These are phyloP conservation scores for Pangasius sanitwongsei DNA, from an alignment of 2,797 vertebrate species.

Conservation along the genomic window DNA sequence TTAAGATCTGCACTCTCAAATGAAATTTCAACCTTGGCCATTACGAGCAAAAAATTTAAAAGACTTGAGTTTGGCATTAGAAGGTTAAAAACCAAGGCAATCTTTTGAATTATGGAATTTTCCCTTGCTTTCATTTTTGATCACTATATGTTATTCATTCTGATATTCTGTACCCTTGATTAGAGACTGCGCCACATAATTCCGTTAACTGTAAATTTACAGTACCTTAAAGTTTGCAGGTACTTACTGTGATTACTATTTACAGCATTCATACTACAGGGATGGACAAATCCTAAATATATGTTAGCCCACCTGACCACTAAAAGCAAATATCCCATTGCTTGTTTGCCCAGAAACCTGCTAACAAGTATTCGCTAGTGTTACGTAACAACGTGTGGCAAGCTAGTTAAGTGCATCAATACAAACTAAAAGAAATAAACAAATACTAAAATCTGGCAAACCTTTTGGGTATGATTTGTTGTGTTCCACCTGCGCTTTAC, in stretches of 20 bases:
- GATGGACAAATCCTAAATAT: neutral
- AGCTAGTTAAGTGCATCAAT: neutral
- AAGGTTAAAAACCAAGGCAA: neutral
- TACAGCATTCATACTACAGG: neutral
- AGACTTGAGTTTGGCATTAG: no score
- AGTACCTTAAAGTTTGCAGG: neutral
- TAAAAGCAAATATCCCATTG: neutral
- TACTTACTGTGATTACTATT: neutral
- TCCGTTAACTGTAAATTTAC: neutral
- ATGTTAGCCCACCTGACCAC: neutral
- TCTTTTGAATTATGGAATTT: neutral
- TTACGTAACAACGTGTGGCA: neutral
- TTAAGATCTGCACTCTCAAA: neutral
- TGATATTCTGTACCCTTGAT: neutral
- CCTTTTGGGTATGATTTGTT: neutral
- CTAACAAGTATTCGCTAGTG: neutral
- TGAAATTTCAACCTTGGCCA: neutral
- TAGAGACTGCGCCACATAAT: neutral
- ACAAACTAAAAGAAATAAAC: neutral
- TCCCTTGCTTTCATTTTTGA: no score
- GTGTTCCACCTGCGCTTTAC: neutral
- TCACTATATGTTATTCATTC: neutral
- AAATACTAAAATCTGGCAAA: neutral
- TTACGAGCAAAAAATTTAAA: neutral
- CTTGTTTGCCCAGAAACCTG: neutral